Evolutionary conservation across 2,113 vertebrate genomes (phyloP).

Genomic region (Odontesthes bonariensis): DNA sequence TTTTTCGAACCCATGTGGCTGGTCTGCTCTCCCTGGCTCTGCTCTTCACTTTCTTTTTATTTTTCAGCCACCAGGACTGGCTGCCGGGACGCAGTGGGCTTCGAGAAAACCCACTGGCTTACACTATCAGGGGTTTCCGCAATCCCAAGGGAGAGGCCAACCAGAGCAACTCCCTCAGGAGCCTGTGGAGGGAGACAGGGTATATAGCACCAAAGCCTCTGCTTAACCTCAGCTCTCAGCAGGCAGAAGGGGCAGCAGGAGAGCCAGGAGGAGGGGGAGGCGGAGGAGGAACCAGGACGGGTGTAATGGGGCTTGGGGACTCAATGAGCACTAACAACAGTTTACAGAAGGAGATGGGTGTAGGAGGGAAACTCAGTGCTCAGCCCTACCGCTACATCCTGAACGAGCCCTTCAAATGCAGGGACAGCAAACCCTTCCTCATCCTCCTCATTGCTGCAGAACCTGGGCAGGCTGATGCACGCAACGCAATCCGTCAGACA

Average conservation of each 20-base stretch:
- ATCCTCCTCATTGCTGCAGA: constrained; percentile 93
- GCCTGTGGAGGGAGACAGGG: constrained; percentile 87
- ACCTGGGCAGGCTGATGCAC: constrained; percentile 89
- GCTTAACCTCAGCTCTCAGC: constrained; percentile 87
- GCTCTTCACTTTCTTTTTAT: constrained; percentile 91
- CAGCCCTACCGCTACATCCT: constrained; percentile 93
- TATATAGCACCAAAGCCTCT: constrained; percentile 87
- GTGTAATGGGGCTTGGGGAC: constrained; percentile 89
- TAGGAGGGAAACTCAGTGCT: constrained; percentile 82
- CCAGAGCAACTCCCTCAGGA: constrained; percentile 88
- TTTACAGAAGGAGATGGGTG: constrained; percentile 91
- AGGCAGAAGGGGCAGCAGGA: constrained; percentile 81
- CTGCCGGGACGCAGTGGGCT: constrained; percentile 88
- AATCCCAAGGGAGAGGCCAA: constrained; percentile 89
- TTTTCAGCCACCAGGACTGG: constrained; percentile 95
- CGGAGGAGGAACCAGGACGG: constrained; percentile 72
- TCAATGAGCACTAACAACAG: constrained; percentile 92
- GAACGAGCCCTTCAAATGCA: constrained; percentile 93
- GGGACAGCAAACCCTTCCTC: constrained; percentile 89
- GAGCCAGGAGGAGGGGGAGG: constrained; percentile 79
- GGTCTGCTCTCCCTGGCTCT: constrained; percentile 92
- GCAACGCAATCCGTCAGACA: constrained; percentile 93
- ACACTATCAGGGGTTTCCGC: constrained; percentile 91
- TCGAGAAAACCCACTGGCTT: constrained; percentile 92
- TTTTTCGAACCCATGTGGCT: constrained; percentile 92